Evolutionary conservation across 2,888 invertebrate species (phyloP).

Genomic region (Orthosia incerta): DNA sequence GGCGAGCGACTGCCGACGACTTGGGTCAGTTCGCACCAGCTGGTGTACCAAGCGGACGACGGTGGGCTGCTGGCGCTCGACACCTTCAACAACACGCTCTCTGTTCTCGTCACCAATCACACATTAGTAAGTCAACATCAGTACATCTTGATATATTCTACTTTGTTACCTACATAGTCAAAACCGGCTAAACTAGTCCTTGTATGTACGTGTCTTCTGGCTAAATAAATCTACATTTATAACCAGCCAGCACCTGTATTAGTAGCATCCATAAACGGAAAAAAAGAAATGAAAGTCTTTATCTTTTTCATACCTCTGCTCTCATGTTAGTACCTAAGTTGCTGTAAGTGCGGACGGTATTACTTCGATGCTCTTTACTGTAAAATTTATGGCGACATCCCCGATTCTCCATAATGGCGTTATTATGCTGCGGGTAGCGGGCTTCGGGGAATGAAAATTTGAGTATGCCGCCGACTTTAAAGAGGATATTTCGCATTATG

Average conservation of each 20-base stretch:
- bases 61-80: conserved; percentile 95
- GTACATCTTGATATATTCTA: not conserved
- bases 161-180: not conserved
- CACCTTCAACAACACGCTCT: conserved; percentile 94
- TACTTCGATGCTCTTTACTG: conserved; percentile 71
- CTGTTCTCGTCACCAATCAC: conserved; percentile 96
- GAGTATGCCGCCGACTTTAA: conserved; percentile 64
- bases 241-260: not conserved
- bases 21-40: conserved; percentile 95
- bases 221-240: not conserved
- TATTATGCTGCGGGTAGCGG: conserved; percentile 71
- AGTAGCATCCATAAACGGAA: conserved; percentile 3
- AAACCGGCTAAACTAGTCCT: not conserved
- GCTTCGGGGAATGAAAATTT: conserved; percentile 74
- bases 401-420: conserved; percentile 75
- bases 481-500: conserved; percentile 63
- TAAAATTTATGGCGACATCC: conserved; percentile 75
- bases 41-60: conserved; percentile 97
- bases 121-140: conserved; percentile 94
- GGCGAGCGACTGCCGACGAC: conserved; percentile 94
- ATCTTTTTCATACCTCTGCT: conserved; percentile 36
- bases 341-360: conserved; percentile 66
- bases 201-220: not conserved
- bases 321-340: conserved; percentile 58
- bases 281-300: conserved; percentile 25